Percentiles rank a stretch among this genome's conserved stretches.
These are phyloP conservation scores for Aplodontia rufa DNA, from an alignment of 2,113 vertebrate genomes.

Conservation along the genomic window DNA sequence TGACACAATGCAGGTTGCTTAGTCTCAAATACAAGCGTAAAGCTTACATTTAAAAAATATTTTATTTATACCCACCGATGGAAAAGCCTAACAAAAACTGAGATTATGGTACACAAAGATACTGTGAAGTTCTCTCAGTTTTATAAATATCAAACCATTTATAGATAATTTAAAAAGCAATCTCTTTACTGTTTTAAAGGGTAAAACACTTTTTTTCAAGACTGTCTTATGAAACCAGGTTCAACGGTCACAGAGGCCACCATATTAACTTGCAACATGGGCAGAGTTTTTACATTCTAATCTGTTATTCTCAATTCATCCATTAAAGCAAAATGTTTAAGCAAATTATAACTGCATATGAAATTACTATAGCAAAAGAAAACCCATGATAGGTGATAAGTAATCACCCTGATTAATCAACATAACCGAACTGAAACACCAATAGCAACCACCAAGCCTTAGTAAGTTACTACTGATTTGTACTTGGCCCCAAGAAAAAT, in stretches of 20 bases:
- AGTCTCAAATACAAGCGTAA: constrained; percentile 57
- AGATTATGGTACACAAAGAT: not conserved
- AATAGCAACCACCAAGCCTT: constrained; percentile 40
- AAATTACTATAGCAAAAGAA: constrained; percentile 53
- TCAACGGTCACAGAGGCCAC: constrained; percentile 66
- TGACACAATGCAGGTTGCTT: constrained; percentile 77
- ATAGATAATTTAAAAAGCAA: not conserved
- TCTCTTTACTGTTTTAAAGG: constrained; percentile 50
- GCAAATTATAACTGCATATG: constrained; percentile 32
- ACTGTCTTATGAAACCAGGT: constrained; percentile 72
- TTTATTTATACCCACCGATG: constrained; percentile 43
- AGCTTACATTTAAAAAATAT: constrained; percentile 63
- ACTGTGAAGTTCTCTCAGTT: not conserved
- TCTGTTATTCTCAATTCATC: constrained; percentile 53
- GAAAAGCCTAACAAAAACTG: constrained; percentile 23
- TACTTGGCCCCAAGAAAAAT: constrained; percentile 79
- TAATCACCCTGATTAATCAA: constrained; percentile 47
- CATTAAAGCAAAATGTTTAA: constrained; percentile 44
- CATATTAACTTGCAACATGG: constrained; percentile 49
- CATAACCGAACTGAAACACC: constrained; percentile 64
- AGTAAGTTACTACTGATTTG: constrained; percentile 72
- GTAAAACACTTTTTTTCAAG: constrained; percentile 54
- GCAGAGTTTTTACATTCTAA: constrained; percentile 42
- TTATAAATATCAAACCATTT: not conserved
- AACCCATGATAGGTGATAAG: not conserved